Conservation (phyloP, 2,888 invertebrate genomes). For the Ormyrus thymus region DNA sequence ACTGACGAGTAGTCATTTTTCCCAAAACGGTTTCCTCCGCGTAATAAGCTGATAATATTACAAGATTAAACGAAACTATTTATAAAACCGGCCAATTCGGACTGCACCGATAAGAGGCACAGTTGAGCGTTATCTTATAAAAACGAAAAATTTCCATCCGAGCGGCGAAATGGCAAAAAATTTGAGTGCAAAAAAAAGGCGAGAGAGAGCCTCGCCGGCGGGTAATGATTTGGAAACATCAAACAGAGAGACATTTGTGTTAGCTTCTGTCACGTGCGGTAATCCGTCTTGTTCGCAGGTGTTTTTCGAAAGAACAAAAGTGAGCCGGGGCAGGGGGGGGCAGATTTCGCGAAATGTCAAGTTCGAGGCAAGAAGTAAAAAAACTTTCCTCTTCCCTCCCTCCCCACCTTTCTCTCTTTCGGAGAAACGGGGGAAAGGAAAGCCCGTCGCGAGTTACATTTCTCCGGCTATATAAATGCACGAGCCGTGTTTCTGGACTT, state of each 20-base stretch:
- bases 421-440: background rate
- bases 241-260: background rate
- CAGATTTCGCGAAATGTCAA: constrained; percentile 33
- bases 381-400: background rate
- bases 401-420: background rate
- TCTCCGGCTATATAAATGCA: background rate
- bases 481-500: background rate
- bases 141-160: no score
- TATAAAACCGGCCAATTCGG: no score
- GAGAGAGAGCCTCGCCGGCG: no score
- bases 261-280: constrained; percentile 24
- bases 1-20: no score
- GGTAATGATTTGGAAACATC: background rate
- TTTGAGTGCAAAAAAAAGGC: no score
- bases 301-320: constrained; percentile 19
- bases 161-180: no score
- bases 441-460: background rate
- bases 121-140: no score
- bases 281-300: constrained; percentile 30
- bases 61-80: no score
- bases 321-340: background rate
- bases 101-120: no score
- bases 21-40: no score
- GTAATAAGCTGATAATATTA: no score
- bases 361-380: constrained; percentile 26